A percentile compares a stretch with the other conserved stretches of the same genome.
phyloP scores from a whole-genome alignment of 2,797 vertebrate species.

The Jordanella pulchra region DNA sequence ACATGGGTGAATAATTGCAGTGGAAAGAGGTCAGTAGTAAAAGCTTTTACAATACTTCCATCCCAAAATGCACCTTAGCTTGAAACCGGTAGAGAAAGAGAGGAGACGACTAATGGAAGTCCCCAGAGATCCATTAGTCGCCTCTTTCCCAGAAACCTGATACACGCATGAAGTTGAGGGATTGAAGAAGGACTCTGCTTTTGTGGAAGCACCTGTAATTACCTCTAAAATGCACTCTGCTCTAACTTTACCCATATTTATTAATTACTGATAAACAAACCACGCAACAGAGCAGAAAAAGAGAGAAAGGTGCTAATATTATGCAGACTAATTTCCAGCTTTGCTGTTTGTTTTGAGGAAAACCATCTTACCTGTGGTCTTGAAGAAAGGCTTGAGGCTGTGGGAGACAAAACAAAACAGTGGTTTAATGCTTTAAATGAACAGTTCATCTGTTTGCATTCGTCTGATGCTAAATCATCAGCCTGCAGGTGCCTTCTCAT shows the following conservation, averaged over 20 bases:
- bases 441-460: conserved; percentile 40
- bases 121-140: conserved; percentile 55
- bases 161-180: conserved; percentile 29
- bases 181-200: conserved; percentile 13
- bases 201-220: conserved; percentile 44
- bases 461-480: conserved; percentile 44
- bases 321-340: conserved; percentile 4
- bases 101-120: conserved; percentile 43
- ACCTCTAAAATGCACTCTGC: conserved; percentile 29
- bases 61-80: conserved; percentile 50
- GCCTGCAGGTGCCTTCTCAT: conserved; percentile 44
- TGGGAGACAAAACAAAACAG: conserved; percentile 52
- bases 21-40: conserved; percentile 35
- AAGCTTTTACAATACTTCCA: conserved; percentile 32
- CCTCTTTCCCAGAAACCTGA: conserved; percentile 28
- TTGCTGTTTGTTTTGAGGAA: background rate
- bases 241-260: conserved; percentile 20
- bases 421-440: conserved; percentile 47
- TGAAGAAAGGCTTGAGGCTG: conserved; percentile 77
- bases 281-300: background rate
- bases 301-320: background rate
- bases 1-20: conserved; percentile 41
- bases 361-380: conserved; percentile 76
- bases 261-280: conserved; percentile 15
- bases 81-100: conserved; percentile 18